A percentile compares a stretch with the other conserved stretches of the same genome.
These are phyloP conservation scores for Zhuqinia jingwanae DNA, from an alignment of 2,888 invertebrate genomes.

Conservation along the genomic window DNA sequence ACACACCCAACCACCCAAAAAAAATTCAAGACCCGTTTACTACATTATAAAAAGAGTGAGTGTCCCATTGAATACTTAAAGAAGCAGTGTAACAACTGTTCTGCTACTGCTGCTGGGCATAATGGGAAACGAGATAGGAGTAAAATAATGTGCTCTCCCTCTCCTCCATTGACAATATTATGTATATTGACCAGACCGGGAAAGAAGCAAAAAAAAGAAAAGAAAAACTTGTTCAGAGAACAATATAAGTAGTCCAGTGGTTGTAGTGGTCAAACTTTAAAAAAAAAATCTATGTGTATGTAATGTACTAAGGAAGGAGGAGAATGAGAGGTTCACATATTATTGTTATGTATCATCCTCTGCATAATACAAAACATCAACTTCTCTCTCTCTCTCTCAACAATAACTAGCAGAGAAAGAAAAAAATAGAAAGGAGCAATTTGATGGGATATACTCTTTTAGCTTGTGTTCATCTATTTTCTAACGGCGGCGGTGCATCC, in stretches of 20 bases:
- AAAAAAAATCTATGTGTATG: neutral
- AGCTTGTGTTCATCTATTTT: slow-evolving; percentile 43
- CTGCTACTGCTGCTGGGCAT: slow-evolving; percentile 41
- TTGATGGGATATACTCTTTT: slow-evolving; percentile 23
- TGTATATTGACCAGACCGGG: neutral
- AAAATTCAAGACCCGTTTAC: slow-evolving; percentile 16
- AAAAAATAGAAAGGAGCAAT: slow-evolving; percentile 41
- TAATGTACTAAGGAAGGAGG: neutral
- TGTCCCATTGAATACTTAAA: slow-evolving; percentile 67
- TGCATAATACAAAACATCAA: slow-evolving; percentile 41
- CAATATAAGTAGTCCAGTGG: neutral
- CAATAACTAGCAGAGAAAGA: slow-evolving; percentile 29
- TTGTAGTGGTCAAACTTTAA: neutral
- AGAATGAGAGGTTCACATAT: neutral
- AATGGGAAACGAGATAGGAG: slow-evolving; percentile 57
- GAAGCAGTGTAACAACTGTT: slow-evolving; percentile 64
- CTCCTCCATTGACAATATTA: neutral
- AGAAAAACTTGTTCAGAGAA: slow-evolving; percentile 30
- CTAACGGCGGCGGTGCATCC: neutral
- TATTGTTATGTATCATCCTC: slow-evolving; percentile 20
- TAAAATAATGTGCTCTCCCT: slow-evolving; percentile 54
- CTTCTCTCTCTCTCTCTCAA: neutral
- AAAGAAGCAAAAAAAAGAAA: too few relatives aligned
- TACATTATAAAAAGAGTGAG: slow-evolving; percentile 59
- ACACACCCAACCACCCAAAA: slow-evolving; percentile 39